Evolutionary conservation across 2,888 invertebrate species (phyloP).

Genomic region (Aporophyla lueneburgensis): DNA sequence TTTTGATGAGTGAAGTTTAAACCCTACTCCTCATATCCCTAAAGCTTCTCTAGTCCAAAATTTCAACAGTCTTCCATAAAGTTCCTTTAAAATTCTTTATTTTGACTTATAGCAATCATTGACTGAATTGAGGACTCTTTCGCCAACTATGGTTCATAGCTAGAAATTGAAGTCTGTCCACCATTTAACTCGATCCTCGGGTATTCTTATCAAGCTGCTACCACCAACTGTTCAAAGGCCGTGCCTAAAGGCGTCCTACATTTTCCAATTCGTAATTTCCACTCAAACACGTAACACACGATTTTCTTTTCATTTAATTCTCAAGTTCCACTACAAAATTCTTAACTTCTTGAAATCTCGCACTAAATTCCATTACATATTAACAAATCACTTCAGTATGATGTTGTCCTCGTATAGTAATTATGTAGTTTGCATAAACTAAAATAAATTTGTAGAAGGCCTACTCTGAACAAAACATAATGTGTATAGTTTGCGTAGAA

Average conservation of each 20-base stretch:
- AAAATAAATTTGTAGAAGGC: not conserved
- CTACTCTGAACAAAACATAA: not conserved
- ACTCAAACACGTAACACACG: not conserved
- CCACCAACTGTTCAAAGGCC: not conserved
- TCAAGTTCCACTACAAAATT: not conserved
- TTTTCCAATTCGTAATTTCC: not conserved
- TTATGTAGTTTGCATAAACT: conserved; percentile 16
- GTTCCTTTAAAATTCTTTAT: no score
- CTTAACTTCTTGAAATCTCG: conserved; percentile 11
- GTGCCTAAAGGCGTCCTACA: accelerated
- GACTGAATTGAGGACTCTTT: no score
- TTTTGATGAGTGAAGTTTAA: no score
- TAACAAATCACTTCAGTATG: conserved; percentile 48
- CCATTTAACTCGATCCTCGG: not conserved
- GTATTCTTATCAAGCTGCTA: not conserved
- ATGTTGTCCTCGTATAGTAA: conserved; percentile 20
- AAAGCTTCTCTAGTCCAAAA: no score
- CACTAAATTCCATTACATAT: conserved; percentile 32
- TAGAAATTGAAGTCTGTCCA: no score
- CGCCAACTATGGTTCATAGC: no score
- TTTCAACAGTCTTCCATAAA: no score
- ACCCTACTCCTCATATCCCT: no score
- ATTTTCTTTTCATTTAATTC: not conserved
- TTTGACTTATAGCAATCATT: no score
- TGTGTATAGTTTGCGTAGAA: not conserved